Base-by-base conservation (phyloP, 2,888 invertebrate species). In the Agelastica alni region DNA sequence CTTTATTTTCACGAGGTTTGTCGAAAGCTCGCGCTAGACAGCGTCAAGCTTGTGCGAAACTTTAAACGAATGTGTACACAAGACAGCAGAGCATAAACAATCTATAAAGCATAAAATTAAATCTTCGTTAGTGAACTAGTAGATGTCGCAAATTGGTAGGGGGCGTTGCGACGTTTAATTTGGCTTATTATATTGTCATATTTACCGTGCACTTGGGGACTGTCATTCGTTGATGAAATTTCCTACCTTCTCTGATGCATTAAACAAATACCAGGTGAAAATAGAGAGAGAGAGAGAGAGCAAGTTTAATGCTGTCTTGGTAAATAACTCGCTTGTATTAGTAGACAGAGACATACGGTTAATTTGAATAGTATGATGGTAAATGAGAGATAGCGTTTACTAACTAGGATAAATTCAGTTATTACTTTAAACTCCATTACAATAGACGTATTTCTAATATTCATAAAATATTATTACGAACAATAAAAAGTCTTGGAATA, bases 121-220 rank as follows among this genome's bases (percentile, higher is more conserved):
- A 42, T 42, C 13, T 44, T 32, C 44, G 44, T 44, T 44, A 44
- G 31, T 7, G 10, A 45, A 46, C 26, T 37, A 17, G 26, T 26
- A 26, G 9, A 45, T 17, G 22, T 45, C 7, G 34, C n/a, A 34
- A 3, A 46, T 16, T n/a, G 10, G 32, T 31, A 41, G 30, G 17
- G 9, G 39, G 39, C 10, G 36, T 17, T 39, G 3, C 18, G 13
- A 12, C 41, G 70, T 71, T 71, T 72, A 73, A 73, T 73, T 73
- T 71, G 67, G 70, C 70, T 72, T 73, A 73, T 72, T 72, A 72
- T 70, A 68, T 71, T 69, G 69, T 68, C 67, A 70, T 73, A 69
- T 72, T 72, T 72, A 71, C 70, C 67, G 68, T 73, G 69, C 71
- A 70, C 71, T 71, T 64, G 62, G 70, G 64, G 68, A 32, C 68